A percentile compares a stretch with the other conserved stretches of the same genome.
Conservation (phyloP, 2,888 invertebrate genomes). For the Troilus luridus region DNA sequence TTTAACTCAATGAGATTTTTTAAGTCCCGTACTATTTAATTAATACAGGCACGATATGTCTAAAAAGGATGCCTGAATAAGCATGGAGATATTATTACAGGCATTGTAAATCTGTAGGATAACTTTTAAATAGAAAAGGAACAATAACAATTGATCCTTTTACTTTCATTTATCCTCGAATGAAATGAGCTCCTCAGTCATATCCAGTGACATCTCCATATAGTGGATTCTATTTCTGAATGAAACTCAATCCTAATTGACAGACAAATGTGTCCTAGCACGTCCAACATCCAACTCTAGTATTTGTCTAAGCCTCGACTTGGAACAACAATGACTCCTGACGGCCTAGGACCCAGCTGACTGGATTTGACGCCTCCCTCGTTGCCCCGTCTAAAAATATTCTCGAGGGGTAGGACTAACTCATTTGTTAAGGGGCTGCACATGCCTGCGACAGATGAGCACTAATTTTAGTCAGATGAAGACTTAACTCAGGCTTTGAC, state of each 20-base stretch:
- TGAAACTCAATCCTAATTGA: conserved; percentile 9
- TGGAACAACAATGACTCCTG: conserved; percentile 15
- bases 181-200: not conserved
- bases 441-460: conserved; percentile 43
- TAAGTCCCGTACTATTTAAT: too few species aligned
- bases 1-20: too few species aligned
- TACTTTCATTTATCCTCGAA: not conserved
- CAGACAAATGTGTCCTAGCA: conserved; percentile 38
- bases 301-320: conserved; percentile 16
- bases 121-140: too few species aligned
- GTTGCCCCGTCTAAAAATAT: conserved; percentile 3
- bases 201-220: not conserved
- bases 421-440: conserved; percentile 54
- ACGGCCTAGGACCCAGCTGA: conserved; percentile 15
- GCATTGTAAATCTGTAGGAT: too few species aligned
- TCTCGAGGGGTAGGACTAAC: conserved; percentile 18
- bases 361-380: conserved; percentile 40
- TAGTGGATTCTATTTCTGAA: not conserved
- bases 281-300: not conserved
- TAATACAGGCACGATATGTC: too few species aligned
- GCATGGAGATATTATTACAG: too few species aligned
- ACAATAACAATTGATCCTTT: not conserved
- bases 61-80: too few species aligned
- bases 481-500: not conserved
- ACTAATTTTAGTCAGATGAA: conserved; percentile 51